These are phyloP conservation scores for Octodonta nipae DNA, from an alignment of 2,888 invertebrate species.

Conservation along the genomic window DNA sequence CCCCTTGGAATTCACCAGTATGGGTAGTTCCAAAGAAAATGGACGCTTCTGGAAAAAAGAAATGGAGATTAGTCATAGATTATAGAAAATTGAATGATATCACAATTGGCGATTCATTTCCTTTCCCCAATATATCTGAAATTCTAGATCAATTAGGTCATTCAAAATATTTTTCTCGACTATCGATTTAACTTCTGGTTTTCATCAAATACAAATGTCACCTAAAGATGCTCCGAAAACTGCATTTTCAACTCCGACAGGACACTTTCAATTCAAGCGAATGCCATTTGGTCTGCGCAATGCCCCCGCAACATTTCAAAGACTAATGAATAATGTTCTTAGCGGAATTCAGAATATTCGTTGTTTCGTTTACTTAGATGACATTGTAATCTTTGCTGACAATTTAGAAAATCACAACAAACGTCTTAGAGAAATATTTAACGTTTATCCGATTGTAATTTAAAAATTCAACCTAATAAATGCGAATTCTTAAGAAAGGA, in stretches of 20 bases:
- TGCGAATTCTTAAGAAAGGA: constrained; percentile 13
- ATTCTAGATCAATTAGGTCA: constrained; percentile 11
- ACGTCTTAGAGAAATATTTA: constrained; percentile 14
- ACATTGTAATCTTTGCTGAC: constrained; percentile 22
- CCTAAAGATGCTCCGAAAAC: constrained; percentile 8
- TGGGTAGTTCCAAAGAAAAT: constrained; percentile 14
- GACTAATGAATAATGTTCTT: constrained; percentile 16
- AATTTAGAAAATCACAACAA: constrained; percentile 17
- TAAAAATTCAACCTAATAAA: constrained; percentile 14
- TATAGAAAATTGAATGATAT: constrained; percentile 8
- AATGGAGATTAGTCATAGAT: constrained; percentile 7
- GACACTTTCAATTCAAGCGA: constrained; percentile 8
- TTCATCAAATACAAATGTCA: constrained; percentile 11
- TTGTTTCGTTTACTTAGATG: constrained; percentile 29
- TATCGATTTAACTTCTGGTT: constrained; percentile 9
- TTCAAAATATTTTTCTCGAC: constrained; percentile 11
- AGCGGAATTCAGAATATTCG: constrained; percentile 17
- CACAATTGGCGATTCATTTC: constrained; percentile 7
- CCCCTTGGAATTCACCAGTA: constrained; percentile 17
- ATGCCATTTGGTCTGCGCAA: constrained; percentile 11
- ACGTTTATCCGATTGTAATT: constrained; percentile 9
- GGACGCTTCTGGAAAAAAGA: constrained; percentile 5
- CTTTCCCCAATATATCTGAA: constrained; percentile 8
- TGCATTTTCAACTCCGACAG: constrained; percentile 8
- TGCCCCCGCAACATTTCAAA: constrained; percentile 11